phyloP scores from a whole-genome alignment of 2,888 invertebrate species.

The Ectropis crepuscularia region DNA sequence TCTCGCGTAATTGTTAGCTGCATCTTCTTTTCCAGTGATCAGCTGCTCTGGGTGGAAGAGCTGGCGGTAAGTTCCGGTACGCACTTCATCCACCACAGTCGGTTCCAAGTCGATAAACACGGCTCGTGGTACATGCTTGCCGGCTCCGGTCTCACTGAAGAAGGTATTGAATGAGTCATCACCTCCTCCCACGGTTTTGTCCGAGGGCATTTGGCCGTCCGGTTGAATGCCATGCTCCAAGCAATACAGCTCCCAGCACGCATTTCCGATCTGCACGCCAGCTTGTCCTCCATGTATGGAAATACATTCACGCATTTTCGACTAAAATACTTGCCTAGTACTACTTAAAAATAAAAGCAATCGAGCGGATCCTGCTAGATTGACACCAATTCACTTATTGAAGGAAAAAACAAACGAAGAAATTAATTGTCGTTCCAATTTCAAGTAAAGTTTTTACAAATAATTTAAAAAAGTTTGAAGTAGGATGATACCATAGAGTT shows the following conservation, averaged over 20 bases:
- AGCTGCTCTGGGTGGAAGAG: slow-evolving; percentile 98
- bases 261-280: slow-evolving; percentile 94
- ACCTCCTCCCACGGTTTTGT: slow-evolving; percentile 91
- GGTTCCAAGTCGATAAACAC: slow-evolving; percentile 98
- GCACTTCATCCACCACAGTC: slow-evolving; percentile 96
- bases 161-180: slow-evolving; percentile 98
- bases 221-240: slow-evolving; percentile 93
- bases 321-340: slow-evolving; percentile 48
- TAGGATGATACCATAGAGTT: too few relatives aligned
- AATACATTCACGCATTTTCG: slow-evolving; percentile 78
- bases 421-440: slow-evolving; percentile 15
- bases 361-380: slow-evolving; percentile 48
- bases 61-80: slow-evolving; percentile 97
- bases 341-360: slow-evolving; percentile 62
- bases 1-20: slow-evolving; percentile 98
- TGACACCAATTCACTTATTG: slow-evolving; percentile 50
- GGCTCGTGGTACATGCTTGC: slow-evolving; percentile 97
- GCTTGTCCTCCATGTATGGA: slow-evolving; percentile 79
- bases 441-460: neutral
- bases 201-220: slow-evolving; percentile 94
- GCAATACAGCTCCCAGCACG: slow-evolving; percentile 94
- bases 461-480: too few relatives aligned
- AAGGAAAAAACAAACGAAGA: slow-evolving; percentile 29
- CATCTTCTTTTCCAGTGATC: slow-evolving; percentile 98
- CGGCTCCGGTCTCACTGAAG: slow-evolving; percentile 97